Percentiles rank a stretch among this genome's conserved stretches.
phyloP scores from a whole-genome alignment of 2,113 vertebrate species.

The Microcebus jonahi region DNA sequence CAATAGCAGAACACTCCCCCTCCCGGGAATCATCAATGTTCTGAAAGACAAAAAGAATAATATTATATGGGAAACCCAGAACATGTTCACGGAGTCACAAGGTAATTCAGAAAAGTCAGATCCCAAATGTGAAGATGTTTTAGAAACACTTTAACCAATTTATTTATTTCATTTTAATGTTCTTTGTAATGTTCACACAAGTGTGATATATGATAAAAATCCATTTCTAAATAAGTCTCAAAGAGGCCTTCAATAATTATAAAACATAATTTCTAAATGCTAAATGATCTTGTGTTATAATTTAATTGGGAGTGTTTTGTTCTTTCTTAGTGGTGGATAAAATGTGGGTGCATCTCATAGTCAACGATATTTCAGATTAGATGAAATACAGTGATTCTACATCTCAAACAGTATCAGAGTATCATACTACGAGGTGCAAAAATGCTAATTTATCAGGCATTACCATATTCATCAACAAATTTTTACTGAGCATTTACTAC shows the following conservation, averaged over 20 bases:
- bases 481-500: slow-evolving; percentile 8
- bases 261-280: slow-evolving; percentile 40
- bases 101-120: slow-evolving; percentile 24
- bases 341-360: slow-evolving; percentile 7
- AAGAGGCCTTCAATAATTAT: slow-evolving; percentile 7
- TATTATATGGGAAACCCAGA: not conserved
- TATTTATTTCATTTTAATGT: slow-evolving; percentile 26
- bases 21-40: not conserved
- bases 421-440: not conserved
- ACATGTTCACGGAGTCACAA: slow-evolving; percentile 28
- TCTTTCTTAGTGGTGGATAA: slow-evolving; percentile 25
- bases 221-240: slow-evolving; percentile 11
- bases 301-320: slow-evolving; percentile 27
- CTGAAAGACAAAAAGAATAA: slow-evolving; percentile 20
- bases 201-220: slow-evolving; percentile 13
- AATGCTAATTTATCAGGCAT: slow-evolving; percentile 2
- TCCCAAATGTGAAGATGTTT: slow-evolving; percentile 21
- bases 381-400: slow-evolving; percentile 35
- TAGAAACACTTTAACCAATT: slow-evolving; percentile 29
- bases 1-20: not conserved
- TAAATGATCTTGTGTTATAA: slow-evolving; percentile 36
- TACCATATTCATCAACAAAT: slow-evolving; percentile 31
- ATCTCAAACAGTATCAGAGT: not conserved
- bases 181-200: not conserved
- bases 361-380: slow-evolving; percentile 22